Conservation (phyloP, 2,113 vertebrate species). For the Chascanopsetta lugubris region DNA sequence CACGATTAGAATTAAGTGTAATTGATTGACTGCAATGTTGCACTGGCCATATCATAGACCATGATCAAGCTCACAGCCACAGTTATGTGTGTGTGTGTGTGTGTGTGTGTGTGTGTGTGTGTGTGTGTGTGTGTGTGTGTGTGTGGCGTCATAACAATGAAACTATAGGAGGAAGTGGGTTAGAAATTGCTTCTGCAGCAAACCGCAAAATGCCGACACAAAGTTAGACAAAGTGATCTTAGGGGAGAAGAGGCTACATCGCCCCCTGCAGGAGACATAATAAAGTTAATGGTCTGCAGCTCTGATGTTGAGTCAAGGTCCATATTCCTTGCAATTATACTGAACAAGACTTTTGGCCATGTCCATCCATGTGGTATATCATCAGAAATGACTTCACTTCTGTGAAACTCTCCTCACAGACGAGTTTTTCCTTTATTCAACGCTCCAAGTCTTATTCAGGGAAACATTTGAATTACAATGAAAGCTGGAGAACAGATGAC, state of each 20-base stretch:
- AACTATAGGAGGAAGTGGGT: constrained; percentile 9
- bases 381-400: neutral
- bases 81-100: too few species aligned
- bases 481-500: neutral
- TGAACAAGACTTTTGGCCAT: too few species aligned
- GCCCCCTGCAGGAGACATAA: too few species aligned
- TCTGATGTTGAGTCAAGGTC: too few species aligned
- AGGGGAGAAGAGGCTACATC: too few species aligned
- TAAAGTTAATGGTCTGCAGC: too few species aligned
- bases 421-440: neutral
- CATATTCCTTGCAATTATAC: too few species aligned
- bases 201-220: constrained; percentile 11
- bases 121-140: too few species aligned
- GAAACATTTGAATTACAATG: constrained; percentile 6
- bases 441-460: neutral
- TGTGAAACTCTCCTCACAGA: neutral
- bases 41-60: neutral
- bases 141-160: constrained; percentile 1
- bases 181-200: constrained; percentile 6
- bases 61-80: neutral
- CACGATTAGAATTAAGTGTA: too few species aligned
- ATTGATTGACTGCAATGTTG: neutral
- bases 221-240: too few species aligned
- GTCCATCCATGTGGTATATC: too few species aligned
- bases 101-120: too few species aligned